Conservation (phyloP, 2,113 vertebrate species). For the Megalops atlanticus region DNA sequence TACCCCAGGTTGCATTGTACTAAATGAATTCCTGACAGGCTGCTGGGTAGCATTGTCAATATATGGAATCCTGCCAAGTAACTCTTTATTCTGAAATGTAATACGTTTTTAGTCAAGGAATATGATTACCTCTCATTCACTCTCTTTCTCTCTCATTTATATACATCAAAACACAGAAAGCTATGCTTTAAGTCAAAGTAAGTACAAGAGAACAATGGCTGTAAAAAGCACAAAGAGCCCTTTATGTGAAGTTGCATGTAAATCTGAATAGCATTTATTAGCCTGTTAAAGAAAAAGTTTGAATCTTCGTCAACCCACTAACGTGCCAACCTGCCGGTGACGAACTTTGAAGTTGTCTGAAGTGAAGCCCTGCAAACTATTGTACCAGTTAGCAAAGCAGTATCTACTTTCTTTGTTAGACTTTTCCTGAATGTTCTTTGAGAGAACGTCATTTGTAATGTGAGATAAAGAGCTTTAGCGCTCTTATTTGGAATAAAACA, state of each 20-base stretch:
- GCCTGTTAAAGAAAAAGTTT: background rate
- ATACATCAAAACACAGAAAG: background rate
- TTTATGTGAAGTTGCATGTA: background rate
- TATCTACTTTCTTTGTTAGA: no score
- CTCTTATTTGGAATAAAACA: no score
- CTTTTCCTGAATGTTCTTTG: no score
- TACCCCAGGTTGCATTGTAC: constrained; percentile 44
- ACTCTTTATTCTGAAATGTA: constrained; percentile 41
- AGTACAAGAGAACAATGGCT: background rate
- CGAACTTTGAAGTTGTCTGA: no score
- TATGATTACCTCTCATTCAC: constrained; percentile 40
- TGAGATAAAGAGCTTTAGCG: no score
- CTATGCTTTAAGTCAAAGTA: background rate
- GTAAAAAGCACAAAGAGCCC: background rate
- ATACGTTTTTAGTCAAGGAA: constrained; percentile 40
- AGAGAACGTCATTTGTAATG: no score
- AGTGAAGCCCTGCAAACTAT: no score
- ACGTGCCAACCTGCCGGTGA: background rate
- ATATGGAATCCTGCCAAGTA: constrained; percentile 39
- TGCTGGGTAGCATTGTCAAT: constrained; percentile 47
- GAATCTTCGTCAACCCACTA: background rate
- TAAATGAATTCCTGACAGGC: constrained; percentile 39
- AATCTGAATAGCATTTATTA: background rate
- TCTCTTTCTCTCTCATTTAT: constrained; percentile 16
- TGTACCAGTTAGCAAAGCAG: no score